Percentiles rank a stretch among this genome's conserved stretches.
Evolutionary conservation across 2,888 invertebrate genomes (phyloP).

Genomic region (Mallateleia sp.): DNA sequence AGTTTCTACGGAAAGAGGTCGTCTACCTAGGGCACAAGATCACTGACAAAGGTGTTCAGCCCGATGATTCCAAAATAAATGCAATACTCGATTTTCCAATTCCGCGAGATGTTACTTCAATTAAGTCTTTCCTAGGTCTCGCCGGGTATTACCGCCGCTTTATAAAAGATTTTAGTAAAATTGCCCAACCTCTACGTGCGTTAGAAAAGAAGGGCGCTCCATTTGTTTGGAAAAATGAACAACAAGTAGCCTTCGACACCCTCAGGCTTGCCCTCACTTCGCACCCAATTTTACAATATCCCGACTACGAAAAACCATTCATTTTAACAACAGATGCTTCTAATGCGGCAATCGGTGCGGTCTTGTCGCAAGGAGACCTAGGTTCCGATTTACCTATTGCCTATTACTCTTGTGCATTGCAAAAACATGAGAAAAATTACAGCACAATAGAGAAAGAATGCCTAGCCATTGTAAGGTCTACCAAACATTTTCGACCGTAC

Average conservation of each 20-base stretch:
- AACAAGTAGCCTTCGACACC: not conserved
- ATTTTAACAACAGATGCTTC: slow-evolving; percentile 73
- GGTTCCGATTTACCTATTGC: slow-evolving; percentile 62
- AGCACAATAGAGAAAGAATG: slow-evolving; percentile 73
- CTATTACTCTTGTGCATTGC: slow-evolving; percentile 58
- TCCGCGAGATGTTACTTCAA: not conserved
- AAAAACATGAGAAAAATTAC: slow-evolving; percentile 64
- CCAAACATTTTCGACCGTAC: slow-evolving; percentile 64
- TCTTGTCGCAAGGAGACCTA: slow-evolving; percentile 62
- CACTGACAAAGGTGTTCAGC: slow-evolving; percentile 81
- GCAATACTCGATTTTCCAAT: slow-evolving; percentile 4
- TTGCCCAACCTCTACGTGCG: slow-evolving; percentile 6
- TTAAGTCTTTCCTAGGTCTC: slow-evolving; percentile 38
- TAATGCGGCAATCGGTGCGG: slow-evolving; percentile 56
- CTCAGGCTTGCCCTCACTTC: too few relatives aligned
- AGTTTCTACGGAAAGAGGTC: slow-evolving; percentile 82
- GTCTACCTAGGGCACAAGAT: slow-evolving; percentile 82
- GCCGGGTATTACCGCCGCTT: slow-evolving; percentile 26
- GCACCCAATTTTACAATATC: slow-evolving; percentile 64
- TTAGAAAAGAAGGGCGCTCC: not conserved
- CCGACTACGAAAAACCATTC: slow-evolving; percentile 57
- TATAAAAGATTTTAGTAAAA: slow-evolving; percentile 32
- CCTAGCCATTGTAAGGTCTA: slow-evolving; percentile 43
- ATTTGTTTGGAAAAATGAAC: slow-evolving; percentile 2
- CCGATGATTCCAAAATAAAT: slow-evolving; percentile 5